Percentiles rank a stretch among this genome's conserved stretches.
Evolutionary conservation across 64 coral and sea anemone genomes (phyloP).

Genomic region (Astreopora myriophthalma): DNA sequence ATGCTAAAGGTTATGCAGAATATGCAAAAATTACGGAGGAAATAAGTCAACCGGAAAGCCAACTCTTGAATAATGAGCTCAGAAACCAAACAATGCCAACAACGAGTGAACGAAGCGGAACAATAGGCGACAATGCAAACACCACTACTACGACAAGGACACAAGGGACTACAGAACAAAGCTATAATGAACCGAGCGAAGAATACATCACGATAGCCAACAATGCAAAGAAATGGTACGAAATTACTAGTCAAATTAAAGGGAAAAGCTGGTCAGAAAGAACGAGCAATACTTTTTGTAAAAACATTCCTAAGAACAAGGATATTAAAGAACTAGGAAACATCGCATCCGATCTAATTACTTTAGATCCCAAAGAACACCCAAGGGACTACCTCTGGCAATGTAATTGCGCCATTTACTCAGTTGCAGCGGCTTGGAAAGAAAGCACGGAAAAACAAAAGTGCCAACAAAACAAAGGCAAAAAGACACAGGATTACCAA

Average conservation of each 20-base stretch:
- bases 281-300: neutral
- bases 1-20: conserved; percentile 27
- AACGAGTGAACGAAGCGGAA: neutral
- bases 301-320: too few species aligned
- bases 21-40: conserved; percentile 48
- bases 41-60: too few species aligned
- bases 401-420: neutral
- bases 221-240: neutral
- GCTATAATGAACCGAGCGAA: neutral
- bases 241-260: neutral
- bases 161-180: neutral
- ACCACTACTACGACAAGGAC: neutral
- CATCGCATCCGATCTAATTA: neutral
- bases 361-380: neutral
- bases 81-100: neutral
- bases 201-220: neutral
- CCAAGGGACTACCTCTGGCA: too few species aligned
- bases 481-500: neutral
- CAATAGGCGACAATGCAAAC: neutral
- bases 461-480: neutral
- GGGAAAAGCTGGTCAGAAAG: neutral
- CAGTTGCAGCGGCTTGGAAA: neutral
- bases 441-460: neutral
- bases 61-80: neutral
- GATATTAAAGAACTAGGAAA: neutral